These are phyloP conservation scores for Dryobotodes eremita DNA, from an alignment of 2,888 invertebrate genomes.

Conservation along the genomic window DNA sequence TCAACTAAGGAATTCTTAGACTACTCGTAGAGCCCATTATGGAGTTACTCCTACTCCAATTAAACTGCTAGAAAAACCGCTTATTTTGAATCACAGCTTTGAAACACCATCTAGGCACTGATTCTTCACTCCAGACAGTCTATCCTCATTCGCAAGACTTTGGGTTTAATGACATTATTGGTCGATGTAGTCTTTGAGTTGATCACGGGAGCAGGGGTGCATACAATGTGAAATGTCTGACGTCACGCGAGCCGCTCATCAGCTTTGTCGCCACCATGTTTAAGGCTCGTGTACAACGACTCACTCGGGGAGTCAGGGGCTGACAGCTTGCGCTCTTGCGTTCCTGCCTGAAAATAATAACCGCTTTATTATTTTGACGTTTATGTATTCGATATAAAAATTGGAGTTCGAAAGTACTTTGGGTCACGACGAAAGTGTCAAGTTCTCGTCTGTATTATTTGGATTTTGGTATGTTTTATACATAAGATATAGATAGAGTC, in stretches of 20 bases:
- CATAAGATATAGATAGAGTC: not conserved
- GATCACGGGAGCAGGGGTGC: slow-evolving; percentile 64
- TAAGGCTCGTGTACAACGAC: slow-evolving; percentile 68
- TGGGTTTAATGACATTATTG: slow-evolving; percentile 41
- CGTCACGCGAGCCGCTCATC: slow-evolving; percentile 88
- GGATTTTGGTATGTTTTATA: not conserved
- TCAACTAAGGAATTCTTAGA: not conserved
- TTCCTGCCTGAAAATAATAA: slow-evolving; percentile 48
- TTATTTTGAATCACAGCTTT: not conserved
- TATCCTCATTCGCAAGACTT: slow-evolving; percentile 4
- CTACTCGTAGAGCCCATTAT: not conserved
- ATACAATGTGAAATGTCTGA: slow-evolving; percentile 75
- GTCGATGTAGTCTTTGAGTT: slow-evolving; percentile 49
- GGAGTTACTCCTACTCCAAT: not conserved
- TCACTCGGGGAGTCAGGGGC: slow-evolving; percentile 50
- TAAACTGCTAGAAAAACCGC: not conserved
- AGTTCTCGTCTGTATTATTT: slow-evolving; percentile 1
- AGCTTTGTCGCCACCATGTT: slow-evolving; percentile 72
- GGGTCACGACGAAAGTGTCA: not conserved
- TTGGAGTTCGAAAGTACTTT: not conserved
- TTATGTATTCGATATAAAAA: slow-evolving; percentile 17
- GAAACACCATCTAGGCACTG: not conserved
- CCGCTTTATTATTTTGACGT: slow-evolving; percentile 34
- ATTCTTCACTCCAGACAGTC: not conserved
- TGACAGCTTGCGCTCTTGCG: slow-evolving; percentile 51